Evolutionary conservation across 2,113 vertebrate species (phyloP), one percentile per base, ranked within the genome.

Genomic region (Dissostichus mawsoni): DNA sequence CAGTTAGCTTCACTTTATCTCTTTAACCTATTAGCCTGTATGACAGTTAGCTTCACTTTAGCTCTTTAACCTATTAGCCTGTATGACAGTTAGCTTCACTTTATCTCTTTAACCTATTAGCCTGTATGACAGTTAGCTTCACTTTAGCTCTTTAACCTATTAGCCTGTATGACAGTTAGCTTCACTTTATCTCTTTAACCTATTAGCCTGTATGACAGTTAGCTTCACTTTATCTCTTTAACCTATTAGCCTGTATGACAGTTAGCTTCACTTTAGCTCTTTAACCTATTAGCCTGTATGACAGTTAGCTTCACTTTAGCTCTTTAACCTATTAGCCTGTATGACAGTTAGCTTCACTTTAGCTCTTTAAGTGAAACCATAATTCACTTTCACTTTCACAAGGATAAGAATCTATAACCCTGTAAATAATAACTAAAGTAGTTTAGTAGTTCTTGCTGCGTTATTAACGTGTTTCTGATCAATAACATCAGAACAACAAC

Each of bases 101-200:
- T 16, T 44, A 61, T n/a, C 10, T 17, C 20, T 36, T 41, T n/a
- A 23, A 5, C 0, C 25, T 25, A 25, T 33, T 25, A 12, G 44
- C 20, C 16, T 62, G 0, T 0, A 2, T 18, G 25, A 16, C 3
- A 7, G 65, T 65, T 70, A 69, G 41, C 72, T 68, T 59, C 12
- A 0, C 25, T 29, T 16, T 44, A 61, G n/a, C 10, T 17, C 17
- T 36, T 41, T n/a, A 36, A 7, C 2, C 25, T 2, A 25, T 33
- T 25, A 12, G 44, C 20, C 16, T 62, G 0, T 0, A 2, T 18
- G 25, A 16, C 3, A 7, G 65, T 65, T 70, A 74, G 41, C 72
- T 71, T 59, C 12, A 0, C 36, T 29, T 16, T 44, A 61, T n/a
- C 10, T 17, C 20, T 36, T 41, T n/a, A 36, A 7, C 2, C 25